Evolutionary conservation across 2,113 vertebrate species (phyloP), one percentile per base, ranked within the genome.

Genomic region (Lasiurus cinereus): DNA sequence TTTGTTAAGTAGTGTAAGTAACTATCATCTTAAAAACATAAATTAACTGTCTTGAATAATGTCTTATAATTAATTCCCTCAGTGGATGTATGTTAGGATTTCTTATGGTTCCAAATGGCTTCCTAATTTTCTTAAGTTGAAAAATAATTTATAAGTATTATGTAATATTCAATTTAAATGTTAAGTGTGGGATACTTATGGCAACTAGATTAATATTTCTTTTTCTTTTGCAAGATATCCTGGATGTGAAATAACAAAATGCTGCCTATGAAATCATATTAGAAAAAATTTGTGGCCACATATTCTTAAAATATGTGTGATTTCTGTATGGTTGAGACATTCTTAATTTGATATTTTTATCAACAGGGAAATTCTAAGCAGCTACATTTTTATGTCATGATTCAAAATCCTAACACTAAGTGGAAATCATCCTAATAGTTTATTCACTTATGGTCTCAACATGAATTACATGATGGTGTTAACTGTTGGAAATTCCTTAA

Each of bases 81-180:
- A 46, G 2, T 56, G 78, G 24, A 9, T 74, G 83, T 46, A 36
- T 72, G 13, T 59, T 36, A 59, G 16, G 7, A 14, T 79, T 86
- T 78, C 33, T 94, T 82, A 36, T 24, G 46, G 87, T 56, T 91
- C 13, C 39, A 93, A 93, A 79, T 74, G 43, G 2, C 36, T 95
- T 67, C 14, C 64, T 7, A 87, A 39, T 39, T 93, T 91, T 80
- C 39, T 74, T 92, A 22, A 39, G 5, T n/a, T 90, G 6, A 64
- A 94, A 86, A 80, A 54, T 80, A 69, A 92, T 85, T 76, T 85
- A 62, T 15, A 80, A 79, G 5, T 84, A 54, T 76, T 83, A 94
- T 66, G 73, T 54, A 73, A 29, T 15, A 59, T 89, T 66, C 4
- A 70, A 16, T 4, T 91, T 16, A 72, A 87, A 0, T 79, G 21